Evolutionary conservation across 2,888 invertebrate species (phyloP).

Genomic region (Eupeodes latifasciatus): DNA sequence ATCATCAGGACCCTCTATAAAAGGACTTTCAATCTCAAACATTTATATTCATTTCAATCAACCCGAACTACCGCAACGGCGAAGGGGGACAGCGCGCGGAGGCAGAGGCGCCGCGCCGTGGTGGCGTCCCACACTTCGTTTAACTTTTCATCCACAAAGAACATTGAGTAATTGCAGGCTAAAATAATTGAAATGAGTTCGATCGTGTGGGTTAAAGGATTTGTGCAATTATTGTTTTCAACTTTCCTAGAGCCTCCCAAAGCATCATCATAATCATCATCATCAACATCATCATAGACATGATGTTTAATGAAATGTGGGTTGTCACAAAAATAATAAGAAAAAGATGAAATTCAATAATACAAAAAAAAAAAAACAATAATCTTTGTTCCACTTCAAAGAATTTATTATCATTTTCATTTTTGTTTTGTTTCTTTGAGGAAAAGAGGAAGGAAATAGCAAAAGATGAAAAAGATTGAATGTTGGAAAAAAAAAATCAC

Average conservation of each 20-base stretch:
- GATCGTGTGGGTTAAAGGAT: constrained; percentile 45
- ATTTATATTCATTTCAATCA: constrained; percentile 16
- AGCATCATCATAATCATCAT: too few species aligned
- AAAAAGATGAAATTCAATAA: background rate
- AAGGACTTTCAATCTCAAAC: background rate
- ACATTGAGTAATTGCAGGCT: constrained; percentile 67
- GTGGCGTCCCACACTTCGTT: too few species aligned
- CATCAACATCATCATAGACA: background rate
- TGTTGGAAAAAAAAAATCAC: constrained; percentile 24
- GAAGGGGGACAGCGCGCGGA: too few species aligned
- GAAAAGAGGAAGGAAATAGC: constrained; percentile 18
- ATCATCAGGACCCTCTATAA: background rate
- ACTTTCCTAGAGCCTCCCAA: too few species aligned
- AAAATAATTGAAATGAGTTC: constrained; percentile 69
- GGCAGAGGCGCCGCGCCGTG: too few species aligned
- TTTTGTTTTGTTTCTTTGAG: constrained; percentile 16
- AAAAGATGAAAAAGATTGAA: constrained; percentile 22
- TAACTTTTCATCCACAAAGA: constrained; percentile 1
- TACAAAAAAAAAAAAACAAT: constrained; percentile 18
- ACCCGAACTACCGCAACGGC: background rate
- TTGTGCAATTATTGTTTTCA: constrained; percentile 30
- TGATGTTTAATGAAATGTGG: constrained; percentile 25
- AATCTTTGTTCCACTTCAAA: constrained; percentile 53
- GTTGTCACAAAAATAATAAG: constrained; percentile 8
- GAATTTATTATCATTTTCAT: constrained; percentile 17